phyloP scores from a whole-genome alignment of 23 tunicate species.

The Styela plicata region DNA sequence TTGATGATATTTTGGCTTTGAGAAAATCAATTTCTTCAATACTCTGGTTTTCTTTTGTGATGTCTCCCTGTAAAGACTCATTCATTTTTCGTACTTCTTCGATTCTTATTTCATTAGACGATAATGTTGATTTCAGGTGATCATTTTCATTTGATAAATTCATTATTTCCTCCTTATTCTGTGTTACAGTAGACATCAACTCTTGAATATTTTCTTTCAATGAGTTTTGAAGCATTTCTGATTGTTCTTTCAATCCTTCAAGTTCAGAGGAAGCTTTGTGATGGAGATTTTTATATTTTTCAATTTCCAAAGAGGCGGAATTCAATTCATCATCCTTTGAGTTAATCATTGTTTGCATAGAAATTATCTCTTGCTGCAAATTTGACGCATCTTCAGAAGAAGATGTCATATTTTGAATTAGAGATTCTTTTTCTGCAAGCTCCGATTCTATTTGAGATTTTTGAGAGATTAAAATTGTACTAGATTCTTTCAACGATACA shows the following conservation, averaged over 20 bases:
- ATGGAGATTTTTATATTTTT: neutral
- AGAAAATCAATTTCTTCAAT: neutral
- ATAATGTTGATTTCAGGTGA: neutral
- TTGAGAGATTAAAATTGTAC: neutral
- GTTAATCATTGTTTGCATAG: neutral
- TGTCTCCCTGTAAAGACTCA: neutral
- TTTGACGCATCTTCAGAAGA: neutral
- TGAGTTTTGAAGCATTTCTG: slow-evolving; percentile 14
- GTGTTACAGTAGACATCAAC: neutral
- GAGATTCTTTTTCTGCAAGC: neutral
- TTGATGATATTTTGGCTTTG: neutral
- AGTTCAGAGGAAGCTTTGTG: neutral
- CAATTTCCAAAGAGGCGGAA: neutral
- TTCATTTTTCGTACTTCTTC: neutral
- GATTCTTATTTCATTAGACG: neutral
- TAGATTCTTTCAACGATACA: neutral
- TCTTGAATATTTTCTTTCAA: slow-evolving; percentile 15
- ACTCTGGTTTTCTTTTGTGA: neutral
- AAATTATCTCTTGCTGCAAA: neutral
- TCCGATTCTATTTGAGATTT: neutral
- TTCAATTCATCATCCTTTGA: neutral
- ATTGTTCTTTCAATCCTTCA: slow-evolving; percentile 6
- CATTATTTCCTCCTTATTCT: slow-evolving; percentile 3
- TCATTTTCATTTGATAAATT: neutral
- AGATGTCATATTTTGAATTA: neutral